Conservation (phyloP, 2,113 vertebrate genomes). For the Brachionichthys hirsutus region DNA sequence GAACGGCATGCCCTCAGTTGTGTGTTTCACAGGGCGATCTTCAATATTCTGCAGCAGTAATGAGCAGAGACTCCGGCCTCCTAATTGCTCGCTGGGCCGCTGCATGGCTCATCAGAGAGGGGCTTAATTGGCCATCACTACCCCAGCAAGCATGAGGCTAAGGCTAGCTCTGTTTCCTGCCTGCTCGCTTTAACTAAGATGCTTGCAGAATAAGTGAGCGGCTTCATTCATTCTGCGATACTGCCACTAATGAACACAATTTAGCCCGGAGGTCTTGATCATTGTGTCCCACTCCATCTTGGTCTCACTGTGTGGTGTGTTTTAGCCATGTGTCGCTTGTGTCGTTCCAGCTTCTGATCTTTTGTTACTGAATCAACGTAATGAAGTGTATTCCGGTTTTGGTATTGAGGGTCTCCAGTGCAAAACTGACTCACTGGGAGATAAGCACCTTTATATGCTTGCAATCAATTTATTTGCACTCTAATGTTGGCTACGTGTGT, state of each 20-base stretch:
- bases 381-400: conserved; percentile 68
- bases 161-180: conserved; percentile 53
- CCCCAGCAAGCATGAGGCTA: conserved; percentile 68
- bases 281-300: conserved; percentile 50
- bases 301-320: conserved; percentile 47
- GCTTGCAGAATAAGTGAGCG: conserved; percentile 65
- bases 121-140: conserved; percentile 80
- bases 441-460: conserved; percentile 74
- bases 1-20: conserved; percentile 44
- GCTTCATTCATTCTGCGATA: conserved; percentile 62
- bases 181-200: conserved; percentile 52
- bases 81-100: conserved; percentile 72
- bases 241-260: conserved; percentile 70
- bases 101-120: conserved; percentile 75
- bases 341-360: conserved; percentile 46
- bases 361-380: conserved; percentile 55
- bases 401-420: conserved; percentile 56
- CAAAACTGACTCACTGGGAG: conserved; percentile 55
- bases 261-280: conserved; percentile 62
- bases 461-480: conserved; percentile 72
- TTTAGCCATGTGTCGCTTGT: conserved; percentile 41
- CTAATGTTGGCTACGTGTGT: conserved; percentile 63
- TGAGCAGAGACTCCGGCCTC: conserved; percentile 67
- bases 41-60: conserved; percentile 58
- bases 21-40: conserved; percentile 51